These are phyloP conservation scores for Choloepus didactylus DNA, from an alignment of 2,797 vertebrate genomes.

Conservation along the genomic window DNA sequence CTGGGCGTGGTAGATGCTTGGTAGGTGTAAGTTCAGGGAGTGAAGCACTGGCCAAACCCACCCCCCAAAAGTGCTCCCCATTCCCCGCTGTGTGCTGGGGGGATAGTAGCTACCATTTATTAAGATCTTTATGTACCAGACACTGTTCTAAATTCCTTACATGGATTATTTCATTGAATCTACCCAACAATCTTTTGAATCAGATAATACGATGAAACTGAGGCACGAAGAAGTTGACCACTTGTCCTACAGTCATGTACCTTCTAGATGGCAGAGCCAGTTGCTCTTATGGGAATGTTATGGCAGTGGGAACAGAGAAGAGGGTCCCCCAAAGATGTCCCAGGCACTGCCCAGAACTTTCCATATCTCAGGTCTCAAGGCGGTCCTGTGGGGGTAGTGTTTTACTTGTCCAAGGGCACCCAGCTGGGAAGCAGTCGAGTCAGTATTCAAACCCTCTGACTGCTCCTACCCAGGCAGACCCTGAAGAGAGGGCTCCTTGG, in stretches of 20 bases:
- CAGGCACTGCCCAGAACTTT: accelerated
- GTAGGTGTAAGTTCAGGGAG: not conserved
- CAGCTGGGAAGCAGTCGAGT: not conserved
- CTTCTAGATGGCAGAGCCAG: not conserved
- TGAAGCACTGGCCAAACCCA: not conserved
- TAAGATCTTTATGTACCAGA: not conserved
- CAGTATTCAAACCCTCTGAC: not conserved
- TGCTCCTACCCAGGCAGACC: not conserved
- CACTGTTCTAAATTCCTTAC: not conserved
- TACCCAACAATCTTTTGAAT: not conserved
- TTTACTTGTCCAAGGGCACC: not conserved
- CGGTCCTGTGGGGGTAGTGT: not conserved
- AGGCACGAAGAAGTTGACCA: not conserved
- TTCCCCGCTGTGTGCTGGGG: accelerated
- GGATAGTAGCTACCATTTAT: accelerated
- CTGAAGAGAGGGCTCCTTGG: not conserved
- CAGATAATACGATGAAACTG: not conserved
- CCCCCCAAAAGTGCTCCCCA: not conserved
- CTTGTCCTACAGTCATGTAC: not conserved
- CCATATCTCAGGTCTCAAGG: not conserved
- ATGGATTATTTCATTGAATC: accelerated
- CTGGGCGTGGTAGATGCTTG: not conserved
- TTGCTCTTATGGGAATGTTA: not conserved
- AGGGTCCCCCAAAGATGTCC: not conserved
- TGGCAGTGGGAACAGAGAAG: accelerated